Conservation (phyloP, 2,797 vertebrate genomes). For the Gymnothorax reevesii region DNA sequence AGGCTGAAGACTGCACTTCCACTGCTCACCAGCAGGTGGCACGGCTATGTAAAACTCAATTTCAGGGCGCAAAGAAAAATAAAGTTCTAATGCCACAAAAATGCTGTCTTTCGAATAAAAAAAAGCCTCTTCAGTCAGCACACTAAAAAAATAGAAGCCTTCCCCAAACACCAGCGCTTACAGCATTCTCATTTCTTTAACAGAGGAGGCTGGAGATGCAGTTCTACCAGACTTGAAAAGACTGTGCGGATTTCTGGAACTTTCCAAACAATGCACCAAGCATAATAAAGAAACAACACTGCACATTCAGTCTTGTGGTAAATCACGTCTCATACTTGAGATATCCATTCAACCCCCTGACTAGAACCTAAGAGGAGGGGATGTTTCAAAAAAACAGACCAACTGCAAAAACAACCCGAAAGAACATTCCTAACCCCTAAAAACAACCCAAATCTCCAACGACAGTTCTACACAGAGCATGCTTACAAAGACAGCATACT, state of each 20-base stretch:
- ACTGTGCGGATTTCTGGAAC: background rate
- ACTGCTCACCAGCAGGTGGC: constrained; percentile 36
- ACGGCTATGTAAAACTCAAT: background rate
- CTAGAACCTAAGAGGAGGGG: background rate
- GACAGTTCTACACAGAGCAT: background rate
- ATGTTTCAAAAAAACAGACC: background rate
- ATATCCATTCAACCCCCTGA: background rate
- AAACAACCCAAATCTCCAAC: background rate
- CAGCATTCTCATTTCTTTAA: background rate
- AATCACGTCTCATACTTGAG: background rate
- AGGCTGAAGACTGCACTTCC: background rate
- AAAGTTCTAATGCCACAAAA: background rate
- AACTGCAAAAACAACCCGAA: background rate
- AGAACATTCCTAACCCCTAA: background rate
- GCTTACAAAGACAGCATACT: background rate
- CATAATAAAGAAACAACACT: background rate
- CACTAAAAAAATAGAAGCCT: background rate
- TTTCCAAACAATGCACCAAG: background rate
- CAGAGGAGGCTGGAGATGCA: background rate
- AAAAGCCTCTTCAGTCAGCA: constrained; percentile 8
- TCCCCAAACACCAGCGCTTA: background rate
- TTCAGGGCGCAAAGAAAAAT: constrained; percentile 8
- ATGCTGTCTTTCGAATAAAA: constrained; percentile 11
- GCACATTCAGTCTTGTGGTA: background rate
- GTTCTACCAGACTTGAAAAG: constrained; percentile 3